Conservation (phyloP, 1,140 invertebrate species). For the Orchestia grillus region DNA sequence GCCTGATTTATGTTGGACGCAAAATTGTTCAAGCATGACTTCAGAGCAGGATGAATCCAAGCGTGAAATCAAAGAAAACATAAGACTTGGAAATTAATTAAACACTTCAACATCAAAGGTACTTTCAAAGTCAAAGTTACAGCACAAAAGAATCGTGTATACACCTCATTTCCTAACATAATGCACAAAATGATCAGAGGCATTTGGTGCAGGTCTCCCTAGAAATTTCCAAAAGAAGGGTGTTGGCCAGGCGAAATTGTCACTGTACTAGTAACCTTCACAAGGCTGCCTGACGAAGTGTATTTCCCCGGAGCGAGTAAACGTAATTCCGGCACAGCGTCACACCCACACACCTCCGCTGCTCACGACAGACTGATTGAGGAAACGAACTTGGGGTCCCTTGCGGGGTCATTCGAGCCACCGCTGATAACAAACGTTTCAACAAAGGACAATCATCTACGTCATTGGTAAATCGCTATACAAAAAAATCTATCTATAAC, state of each 20-base stretch:
- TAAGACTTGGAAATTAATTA: neutral
- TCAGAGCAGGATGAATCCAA: neutral
- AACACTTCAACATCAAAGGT: neutral
- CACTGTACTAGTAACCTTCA: conserved; percentile 25
- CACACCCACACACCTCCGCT: neutral
- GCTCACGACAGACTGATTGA: neutral
- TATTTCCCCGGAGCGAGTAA: neutral
- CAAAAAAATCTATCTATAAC: neutral
- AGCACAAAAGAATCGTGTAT: neutral
- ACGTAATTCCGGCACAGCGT: neutral
- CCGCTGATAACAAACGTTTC: neutral
- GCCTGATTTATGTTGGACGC: neutral
- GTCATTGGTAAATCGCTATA: no score
- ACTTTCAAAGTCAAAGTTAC: neutral
- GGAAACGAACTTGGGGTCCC: neutral
- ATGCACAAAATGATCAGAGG: neutral
- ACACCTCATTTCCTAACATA: neutral
- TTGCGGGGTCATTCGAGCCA: neutral
- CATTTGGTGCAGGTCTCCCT: neutral
- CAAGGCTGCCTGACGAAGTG: conserved; percentile 39
- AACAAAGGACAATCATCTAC: neutral
- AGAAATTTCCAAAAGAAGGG: neutral
- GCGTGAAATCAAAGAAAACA: neutral
- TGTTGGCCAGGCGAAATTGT: conserved; percentile 11
- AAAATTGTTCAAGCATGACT: neutral